Evolutionary conservation across 2,797 vertebrate species (phyloP), one percentile per base, ranked within the genome.

Genomic region (Aulostomus chinensis): DNA sequence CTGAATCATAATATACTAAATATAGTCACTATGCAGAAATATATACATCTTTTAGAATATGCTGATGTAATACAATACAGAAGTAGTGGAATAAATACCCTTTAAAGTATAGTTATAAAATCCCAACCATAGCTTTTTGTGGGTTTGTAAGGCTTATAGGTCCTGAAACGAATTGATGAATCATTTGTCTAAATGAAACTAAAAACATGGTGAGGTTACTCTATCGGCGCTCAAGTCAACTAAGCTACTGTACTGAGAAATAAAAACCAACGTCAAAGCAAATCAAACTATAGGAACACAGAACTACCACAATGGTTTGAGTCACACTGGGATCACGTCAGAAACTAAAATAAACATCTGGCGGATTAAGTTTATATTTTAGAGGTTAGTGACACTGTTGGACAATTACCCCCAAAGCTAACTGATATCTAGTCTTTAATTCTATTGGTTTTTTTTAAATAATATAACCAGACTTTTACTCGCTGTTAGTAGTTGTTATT

Each of bases 1-100:
- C 51, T 41, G 48, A 75, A 63, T 65, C n/a, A 62, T 46, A 63
- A 53, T 58, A 53, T 64, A 76, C 51, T 72, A 64, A 81, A 77
- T 54, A 62, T 37, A 51, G 48, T 57, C 31, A 43, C 28, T 59
- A 49, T 73, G 45, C 45, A 80, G 59, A 80, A 83, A 77, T 72
- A 69, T 68, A 73, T 46, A 76, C 51, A 80, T 68, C 41, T 31
- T 25, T 38, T 36, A 58, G 11, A 73, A 53, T 65, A 45, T 51
- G 40, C 22, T 41, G 47, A 60, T 80, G 42, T 58, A 55, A 60
- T 30, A 76, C 50, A 47, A 30, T n/a, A 80, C 45, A 77, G 47
- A 69, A 58, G 69, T 54, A 61, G 34, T 68, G 6, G 67, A 70
- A 61, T 73, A 73, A 73, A 73, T 63, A 43, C 14, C 14, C 46